Conservation (phyloP, 2,888 invertebrate genomes). For the Thalpophila matura region DNA sequence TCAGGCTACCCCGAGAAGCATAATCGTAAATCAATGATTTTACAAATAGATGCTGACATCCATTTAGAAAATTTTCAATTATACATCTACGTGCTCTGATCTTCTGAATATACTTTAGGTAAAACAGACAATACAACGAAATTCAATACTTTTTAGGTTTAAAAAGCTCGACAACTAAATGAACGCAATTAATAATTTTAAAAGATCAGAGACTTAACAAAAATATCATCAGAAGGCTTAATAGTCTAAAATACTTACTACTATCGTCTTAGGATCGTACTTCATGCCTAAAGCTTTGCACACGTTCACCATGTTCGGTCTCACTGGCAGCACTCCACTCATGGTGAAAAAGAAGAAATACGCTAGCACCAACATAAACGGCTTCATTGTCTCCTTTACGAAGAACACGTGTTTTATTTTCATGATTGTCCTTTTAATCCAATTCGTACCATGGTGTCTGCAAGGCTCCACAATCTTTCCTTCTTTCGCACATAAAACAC, state of each 20-base stretch:
- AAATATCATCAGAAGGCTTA: neutral
- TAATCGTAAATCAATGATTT: conserved; percentile 5
- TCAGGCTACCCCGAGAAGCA: too few relatives aligned
- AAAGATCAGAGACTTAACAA: too few relatives aligned
- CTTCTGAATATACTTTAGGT: neutral
- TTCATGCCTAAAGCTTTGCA: conserved; percentile 87
- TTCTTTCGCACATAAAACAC: conserved; percentile 79
- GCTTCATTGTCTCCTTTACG: conserved; percentile 88
- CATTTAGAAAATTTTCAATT: too few relatives aligned
- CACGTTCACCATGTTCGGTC: conserved; percentile 90
- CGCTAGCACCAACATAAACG: conserved; percentile 86
- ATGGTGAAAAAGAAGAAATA: conserved; percentile 90
- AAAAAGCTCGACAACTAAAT: too few relatives aligned
- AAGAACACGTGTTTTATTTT: conserved; percentile 82
- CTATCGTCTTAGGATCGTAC: conserved; percentile 82
- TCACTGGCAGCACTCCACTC: conserved; percentile 86
- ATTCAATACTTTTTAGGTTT: neutral
- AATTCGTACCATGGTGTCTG: conserved; percentile 71
- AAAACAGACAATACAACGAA: neutral
- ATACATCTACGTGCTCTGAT: too few relatives aligned
- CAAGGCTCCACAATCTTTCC: conserved; percentile 71
- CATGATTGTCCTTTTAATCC: conserved; percentile 70
- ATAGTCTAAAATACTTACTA: conserved; percentile 80
- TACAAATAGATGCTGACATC: neutral
- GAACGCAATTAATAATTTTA: too few relatives aligned